These are phyloP conservation scores for Apocheima hispidaria DNA, from an alignment of 2,888 invertebrate species.

Conservation along the genomic window DNA sequence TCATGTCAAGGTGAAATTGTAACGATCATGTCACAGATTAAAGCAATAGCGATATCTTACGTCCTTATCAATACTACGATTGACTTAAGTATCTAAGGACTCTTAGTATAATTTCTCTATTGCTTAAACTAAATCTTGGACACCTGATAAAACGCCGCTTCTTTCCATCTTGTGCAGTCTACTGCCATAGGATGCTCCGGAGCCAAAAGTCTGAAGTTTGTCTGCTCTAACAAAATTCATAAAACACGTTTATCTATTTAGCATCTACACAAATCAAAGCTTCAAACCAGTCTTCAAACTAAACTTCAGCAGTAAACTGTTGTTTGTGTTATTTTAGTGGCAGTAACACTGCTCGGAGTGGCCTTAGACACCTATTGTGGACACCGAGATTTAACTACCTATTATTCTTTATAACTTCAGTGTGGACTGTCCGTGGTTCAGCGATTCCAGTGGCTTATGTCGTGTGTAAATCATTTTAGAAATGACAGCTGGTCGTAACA, in stretches of 20 bases:
- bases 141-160: no score
- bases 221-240: not conserved
- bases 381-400: constrained; percentile 29
- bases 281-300: constrained; percentile 10
- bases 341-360: constrained; percentile 18
- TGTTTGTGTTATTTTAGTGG: constrained; percentile 27
- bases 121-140: no score
- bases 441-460: not conserved
- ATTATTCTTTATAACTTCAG: constrained; percentile 30
- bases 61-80: no score
- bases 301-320: constrained; percentile 16
- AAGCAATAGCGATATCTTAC: no score
- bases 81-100: no score
- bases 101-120: no score
- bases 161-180: no score
- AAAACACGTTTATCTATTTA: not conserved
- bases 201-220: no score
- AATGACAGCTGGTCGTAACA: constrained; percentile 1
- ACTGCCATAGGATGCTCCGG: no score
- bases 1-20: no score
- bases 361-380: constrained; percentile 30
- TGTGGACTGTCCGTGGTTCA: constrained; percentile 4
- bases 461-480: constrained; percentile 16
- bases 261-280: constrained; percentile 8
- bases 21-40: no score